Conservation (phyloP, 1,140 invertebrate genomes). For the Lasioglossum baleicum region DNA sequence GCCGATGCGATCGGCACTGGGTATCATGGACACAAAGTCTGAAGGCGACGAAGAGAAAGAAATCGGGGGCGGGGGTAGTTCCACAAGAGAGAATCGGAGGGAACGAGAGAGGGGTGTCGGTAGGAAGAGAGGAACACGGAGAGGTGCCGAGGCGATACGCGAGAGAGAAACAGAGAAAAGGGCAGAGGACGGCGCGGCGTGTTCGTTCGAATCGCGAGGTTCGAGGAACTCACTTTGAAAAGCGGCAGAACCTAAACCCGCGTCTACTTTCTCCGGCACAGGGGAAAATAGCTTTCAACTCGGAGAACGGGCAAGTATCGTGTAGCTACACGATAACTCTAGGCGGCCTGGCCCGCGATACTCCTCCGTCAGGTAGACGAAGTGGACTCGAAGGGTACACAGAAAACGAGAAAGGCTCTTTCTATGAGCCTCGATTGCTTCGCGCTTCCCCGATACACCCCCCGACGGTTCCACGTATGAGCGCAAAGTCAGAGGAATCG, state of each 20-base stretch:
- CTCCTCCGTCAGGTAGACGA: conserved; percentile 34
- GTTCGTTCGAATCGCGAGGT: conserved; percentile 24
- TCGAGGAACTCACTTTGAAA: conserved; percentile 54
- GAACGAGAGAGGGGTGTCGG: too few relatives aligned
- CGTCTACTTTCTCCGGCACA: conserved; percentile 23
- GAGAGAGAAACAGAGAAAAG: background rate
- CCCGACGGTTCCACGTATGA: conserved; percentile 34
- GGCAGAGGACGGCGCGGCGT: background rate
- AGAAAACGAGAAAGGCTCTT: conserved; percentile 42
- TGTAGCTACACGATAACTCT: conserved; percentile 58
- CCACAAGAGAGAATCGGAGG: too few relatives aligned
- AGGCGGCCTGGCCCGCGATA: conserved; percentile 29
- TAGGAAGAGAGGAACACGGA: too few relatives aligned
- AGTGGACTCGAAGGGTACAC: conserved; percentile 16
- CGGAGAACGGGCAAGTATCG: conserved; percentile 56
- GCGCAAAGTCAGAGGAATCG: conserved; percentile 41
- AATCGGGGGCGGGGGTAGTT: background rate
- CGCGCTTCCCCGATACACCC: conserved; percentile 14
- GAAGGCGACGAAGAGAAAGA: conserved; percentile 33
- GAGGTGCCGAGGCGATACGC: too few relatives aligned
- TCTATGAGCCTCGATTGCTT: conserved; percentile 52
- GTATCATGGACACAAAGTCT: conserved; percentile 30
- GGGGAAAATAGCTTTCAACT: conserved; percentile 27
- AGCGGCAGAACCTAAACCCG: conserved; percentile 30
- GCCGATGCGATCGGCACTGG: conserved; percentile 45